Conservation (phyloP, 92 coral and sea anemone genomes). For the Porites rus region DNA sequence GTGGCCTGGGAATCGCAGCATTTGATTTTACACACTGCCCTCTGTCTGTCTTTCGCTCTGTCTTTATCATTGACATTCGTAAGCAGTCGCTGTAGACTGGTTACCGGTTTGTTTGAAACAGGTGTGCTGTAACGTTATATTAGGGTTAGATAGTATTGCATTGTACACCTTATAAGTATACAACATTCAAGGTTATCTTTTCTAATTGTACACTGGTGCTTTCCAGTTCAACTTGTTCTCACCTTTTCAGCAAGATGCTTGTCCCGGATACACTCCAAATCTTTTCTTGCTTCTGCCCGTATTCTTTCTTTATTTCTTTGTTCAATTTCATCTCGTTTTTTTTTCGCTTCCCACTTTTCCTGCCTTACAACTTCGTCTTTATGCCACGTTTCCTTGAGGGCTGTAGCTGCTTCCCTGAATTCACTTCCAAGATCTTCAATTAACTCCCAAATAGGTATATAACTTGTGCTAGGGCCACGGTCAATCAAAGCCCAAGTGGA, state of each 20-base stretch:
- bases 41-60: too few relatives aligned
- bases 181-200: too few relatives aligned
- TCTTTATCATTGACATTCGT: too few relatives aligned
- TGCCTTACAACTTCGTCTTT: neutral
- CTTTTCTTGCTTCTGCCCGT: neutral
- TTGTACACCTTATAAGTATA: too few relatives aligned
- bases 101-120: too few relatives aligned
- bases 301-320: neutral
- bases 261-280: neutral
- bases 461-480: neutral
- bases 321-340: neutral
- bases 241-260: neutral
- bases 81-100: too few relatives aligned
- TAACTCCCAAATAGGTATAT: constrained; percentile 22
- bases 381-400: neutral
- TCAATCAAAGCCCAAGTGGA: constrained; percentile 45
- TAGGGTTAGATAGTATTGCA: too few relatives aligned
- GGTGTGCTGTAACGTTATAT: too few relatives aligned
- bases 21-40: too few relatives aligned
- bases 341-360: constrained; percentile 6
- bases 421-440: constrained; percentile 5
- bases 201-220: too few relatives aligned
- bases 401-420: neutral
- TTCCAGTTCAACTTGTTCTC: neutral
- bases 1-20: too few relatives aligned